phyloP scores from a whole-genome alignment of 2,888 invertebrate genomes.

The Leptopilina drosophilae region DNA sequence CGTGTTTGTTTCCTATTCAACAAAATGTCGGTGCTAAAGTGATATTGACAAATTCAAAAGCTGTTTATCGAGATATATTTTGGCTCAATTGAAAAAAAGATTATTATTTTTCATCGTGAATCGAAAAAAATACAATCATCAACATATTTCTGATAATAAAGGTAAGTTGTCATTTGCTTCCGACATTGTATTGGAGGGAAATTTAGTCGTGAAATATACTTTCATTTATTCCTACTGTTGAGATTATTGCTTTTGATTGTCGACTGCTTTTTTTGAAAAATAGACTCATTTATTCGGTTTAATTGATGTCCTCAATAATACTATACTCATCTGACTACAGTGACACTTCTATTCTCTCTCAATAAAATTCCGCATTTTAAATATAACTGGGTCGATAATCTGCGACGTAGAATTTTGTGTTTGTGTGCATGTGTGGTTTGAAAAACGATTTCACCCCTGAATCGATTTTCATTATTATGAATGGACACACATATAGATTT shows the following conservation, averaged over 20 bases:
- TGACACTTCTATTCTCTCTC: slow-evolving; percentile 1
- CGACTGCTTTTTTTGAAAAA: background rate
- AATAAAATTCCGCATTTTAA: slow-evolving; percentile 1
- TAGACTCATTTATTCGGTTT: background rate
- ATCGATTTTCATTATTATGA: slow-evolving; percentile 15
- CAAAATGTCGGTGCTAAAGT: slow-evolving; percentile 28
- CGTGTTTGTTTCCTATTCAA: background rate
- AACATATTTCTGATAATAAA: background rate
- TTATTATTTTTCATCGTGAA: slow-evolving; percentile 8
- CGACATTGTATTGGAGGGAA: background rate
- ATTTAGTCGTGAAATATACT: slow-evolving; percentile 6
- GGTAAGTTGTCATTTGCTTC: slow-evolving; percentile 11
- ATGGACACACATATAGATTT: background rate
- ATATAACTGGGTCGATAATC: slow-evolving; percentile 32
- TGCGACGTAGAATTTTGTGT: slow-evolving; percentile 21
- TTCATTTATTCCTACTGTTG: background rate
- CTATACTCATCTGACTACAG: background rate
- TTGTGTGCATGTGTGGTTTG: no score
- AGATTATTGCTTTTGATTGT: background rate
- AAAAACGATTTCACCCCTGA: slow-evolving; percentile 2
- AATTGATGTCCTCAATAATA: background rate
- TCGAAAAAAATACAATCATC: background rate
- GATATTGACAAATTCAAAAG: slow-evolving; percentile 30
- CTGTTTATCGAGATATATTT: slow-evolving; percentile 23
- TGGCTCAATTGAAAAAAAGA: background rate